Conservation (phyloP, 2,797 vertebrate genomes). For the Cyclopterus lumpus region DNA sequence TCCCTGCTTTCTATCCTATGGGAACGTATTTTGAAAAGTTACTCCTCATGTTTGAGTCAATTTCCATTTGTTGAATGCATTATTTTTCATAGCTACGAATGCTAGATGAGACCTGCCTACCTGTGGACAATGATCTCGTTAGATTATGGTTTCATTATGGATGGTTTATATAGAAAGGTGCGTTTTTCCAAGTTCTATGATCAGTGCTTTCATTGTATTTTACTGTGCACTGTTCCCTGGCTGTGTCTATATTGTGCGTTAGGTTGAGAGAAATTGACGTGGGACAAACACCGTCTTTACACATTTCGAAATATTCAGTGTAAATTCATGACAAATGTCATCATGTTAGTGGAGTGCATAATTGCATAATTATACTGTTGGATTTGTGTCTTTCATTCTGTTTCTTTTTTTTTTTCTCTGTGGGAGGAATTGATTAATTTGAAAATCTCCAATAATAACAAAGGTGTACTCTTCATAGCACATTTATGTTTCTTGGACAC, state of each 20-base stretch:
- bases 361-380: slow-evolving; percentile 37
- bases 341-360: slow-evolving; percentile 27
- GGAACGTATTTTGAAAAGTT: background rate
- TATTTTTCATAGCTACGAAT: background rate
- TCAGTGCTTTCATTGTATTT: slow-evolving; percentile 1
- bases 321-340: slow-evolving; percentile 39
- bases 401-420: background rate
- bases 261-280: slow-evolving; percentile 14
- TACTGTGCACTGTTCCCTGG: background rate
- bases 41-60: too few species aligned
- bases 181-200: background rate
- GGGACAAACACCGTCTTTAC: slow-evolving; percentile 35
- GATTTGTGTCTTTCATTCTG: slow-evolving; percentile 3
- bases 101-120: background rate
- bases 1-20: background rate
- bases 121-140: background rate
- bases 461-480: slow-evolving; percentile 33
- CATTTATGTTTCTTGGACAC: slow-evolving; percentile 45
- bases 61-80: background rate
- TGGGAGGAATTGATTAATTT: slow-evolving; percentile 22
- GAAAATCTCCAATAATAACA: slow-evolving; percentile 25
- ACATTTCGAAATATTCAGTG: slow-evolving; percentile 47
- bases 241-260: background rate
- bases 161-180: background rate
- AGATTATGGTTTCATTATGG: background rate